Base-by-base conservation (phyloP, 2,888 invertebrate genomes). In the Balanococcus diminutus region DNA sequence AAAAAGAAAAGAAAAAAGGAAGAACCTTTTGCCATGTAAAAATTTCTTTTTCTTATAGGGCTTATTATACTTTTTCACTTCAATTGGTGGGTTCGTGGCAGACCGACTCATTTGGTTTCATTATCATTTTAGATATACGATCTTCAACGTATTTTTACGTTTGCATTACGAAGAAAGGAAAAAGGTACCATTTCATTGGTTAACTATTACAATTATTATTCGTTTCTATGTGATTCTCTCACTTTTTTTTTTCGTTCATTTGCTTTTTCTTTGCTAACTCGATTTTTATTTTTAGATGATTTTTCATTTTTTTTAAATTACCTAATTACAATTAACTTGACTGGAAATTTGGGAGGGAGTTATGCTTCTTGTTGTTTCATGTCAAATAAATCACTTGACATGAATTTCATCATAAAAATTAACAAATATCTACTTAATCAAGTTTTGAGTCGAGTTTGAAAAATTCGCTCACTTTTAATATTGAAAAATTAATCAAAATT, bases 61-160 rank as follows among this genome's bases (percentile, higher is more conserved):
- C 61, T 84, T 84, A 61, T 67, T 39, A 31, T 28, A 25, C 61
- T 36, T 61, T 67, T 84, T 84, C 67, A 84, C 36, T 84, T 72
- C 82, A 56, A 36, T 84, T 84, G 67, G 39, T 19, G 84, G 51
- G 67, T 84, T 61, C 61, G 56, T 39, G 61, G 67, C 32, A 61
- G 36, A 25, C 61, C 84, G 36, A 84, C 61, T 84, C 84, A 84
- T 84, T 84, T 84, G 72, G 19, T 84, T 84, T 84, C 84, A 67
- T 84, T 67, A 84, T 84, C 84, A 84, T 84, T 84, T 84, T 56
- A 84, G 67, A 84, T 61, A 61, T 84, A 84, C 56, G 67, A 67
- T 36, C 25, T 84, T 39, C 36, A 6, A 36, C 28, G 75, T 31
- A 36, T 79, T 32, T 79, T 79, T 11, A 32, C 75, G 14, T 79